These are phyloP conservation scores for Atherinomorus stipes DNA, from an alignment of 2,113 vertebrate species.

Conservation along the genomic window DNA sequence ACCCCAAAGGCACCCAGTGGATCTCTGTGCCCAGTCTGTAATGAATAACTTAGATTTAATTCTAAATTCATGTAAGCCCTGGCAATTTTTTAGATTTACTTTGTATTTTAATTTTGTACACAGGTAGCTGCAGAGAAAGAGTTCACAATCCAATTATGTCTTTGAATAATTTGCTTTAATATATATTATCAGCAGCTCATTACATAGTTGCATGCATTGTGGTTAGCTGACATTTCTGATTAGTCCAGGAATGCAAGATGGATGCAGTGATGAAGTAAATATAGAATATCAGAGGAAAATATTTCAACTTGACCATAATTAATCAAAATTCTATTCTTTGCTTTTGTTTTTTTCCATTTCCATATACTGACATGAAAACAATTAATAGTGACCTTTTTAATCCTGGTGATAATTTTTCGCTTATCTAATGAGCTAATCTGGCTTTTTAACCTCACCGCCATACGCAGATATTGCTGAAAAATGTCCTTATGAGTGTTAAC, in stretches of 20 bases:
- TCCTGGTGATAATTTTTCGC: background rate
- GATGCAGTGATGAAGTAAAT: background rate
- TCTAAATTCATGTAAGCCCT: conserved; percentile 8
- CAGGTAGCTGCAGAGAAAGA: background rate
- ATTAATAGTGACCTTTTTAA: background rate
- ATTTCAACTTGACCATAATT: background rate
- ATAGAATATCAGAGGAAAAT: background rate
- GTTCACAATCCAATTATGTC: conserved; percentile 5
- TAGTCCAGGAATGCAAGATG: background rate
- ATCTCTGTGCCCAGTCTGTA: conserved; percentile 6
- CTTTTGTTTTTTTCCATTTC: background rate
- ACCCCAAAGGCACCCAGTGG: conserved; percentile 30
- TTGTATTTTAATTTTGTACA: background rate
- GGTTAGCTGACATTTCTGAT: conserved; percentile 1
- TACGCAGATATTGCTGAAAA: background rate
- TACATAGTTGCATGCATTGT: background rate
- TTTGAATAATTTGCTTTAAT: conserved; percentile 10
- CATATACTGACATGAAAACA: background rate
- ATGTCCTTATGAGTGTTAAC: background rate
- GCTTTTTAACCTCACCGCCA: background rate
- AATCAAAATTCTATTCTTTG: background rate
- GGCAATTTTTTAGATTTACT: conserved; percentile 26
- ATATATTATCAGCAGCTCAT: conserved; percentile 11
- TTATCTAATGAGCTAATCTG: background rate
- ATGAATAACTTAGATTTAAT: conserved; percentile 35